Conservation (phyloP, 2,113 vertebrate genomes). For the Herpetotheres cachinnans region DNA sequence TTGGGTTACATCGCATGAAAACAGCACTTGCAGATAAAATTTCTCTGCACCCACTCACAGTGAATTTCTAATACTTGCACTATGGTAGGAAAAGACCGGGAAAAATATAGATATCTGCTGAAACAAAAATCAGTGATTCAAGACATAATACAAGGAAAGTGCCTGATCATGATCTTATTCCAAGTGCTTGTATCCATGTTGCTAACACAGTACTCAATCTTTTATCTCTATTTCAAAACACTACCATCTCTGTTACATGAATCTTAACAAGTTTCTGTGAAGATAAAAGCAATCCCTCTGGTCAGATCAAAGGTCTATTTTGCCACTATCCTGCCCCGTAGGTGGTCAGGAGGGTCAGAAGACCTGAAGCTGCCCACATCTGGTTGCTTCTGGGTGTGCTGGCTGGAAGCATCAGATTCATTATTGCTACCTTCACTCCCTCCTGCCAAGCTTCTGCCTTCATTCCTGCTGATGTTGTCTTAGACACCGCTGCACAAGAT, state of each 20-base stretch:
- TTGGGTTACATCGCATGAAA: background rate
- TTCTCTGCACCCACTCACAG: background rate
- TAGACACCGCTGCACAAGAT: background rate
- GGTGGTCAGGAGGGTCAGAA: background rate
- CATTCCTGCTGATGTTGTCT: background rate
- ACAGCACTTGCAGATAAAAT: background rate
- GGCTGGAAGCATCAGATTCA: background rate
- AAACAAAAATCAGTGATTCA: background rate
- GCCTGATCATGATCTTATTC: background rate
- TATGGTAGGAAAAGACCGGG: background rate
- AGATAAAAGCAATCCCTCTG: background rate
- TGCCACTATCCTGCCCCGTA: background rate
- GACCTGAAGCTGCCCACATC: background rate
- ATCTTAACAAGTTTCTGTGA: background rate
- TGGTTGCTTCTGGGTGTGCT: background rate
- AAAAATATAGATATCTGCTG: background rate
- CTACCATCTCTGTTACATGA: background rate
- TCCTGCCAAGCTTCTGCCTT: background rate
- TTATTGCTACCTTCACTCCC: background rate
- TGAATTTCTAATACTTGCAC: background rate
- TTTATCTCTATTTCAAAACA: background rate
- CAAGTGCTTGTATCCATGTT: background rate
- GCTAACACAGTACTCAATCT: background rate
- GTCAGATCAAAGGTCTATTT: background rate
- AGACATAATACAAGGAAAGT: background rate